Conservation (phyloP, 2,797 vertebrate genomes). For the Typhlichthys subterraneus region DNA sequence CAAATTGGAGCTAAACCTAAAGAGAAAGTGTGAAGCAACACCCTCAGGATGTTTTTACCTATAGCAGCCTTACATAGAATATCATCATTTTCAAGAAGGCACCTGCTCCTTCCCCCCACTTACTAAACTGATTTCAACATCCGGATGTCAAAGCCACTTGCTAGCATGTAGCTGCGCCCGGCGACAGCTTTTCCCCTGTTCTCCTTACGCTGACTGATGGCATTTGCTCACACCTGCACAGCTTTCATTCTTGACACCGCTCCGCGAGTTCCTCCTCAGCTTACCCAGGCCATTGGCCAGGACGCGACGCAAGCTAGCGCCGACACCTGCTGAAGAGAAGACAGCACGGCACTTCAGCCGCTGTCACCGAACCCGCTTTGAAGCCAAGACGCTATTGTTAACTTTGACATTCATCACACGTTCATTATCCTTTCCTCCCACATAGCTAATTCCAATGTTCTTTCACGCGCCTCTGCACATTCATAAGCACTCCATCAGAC, state of each 20-base stretch:
- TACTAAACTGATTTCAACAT: constrained; percentile 41
- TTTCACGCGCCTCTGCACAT: constrained; percentile 22
- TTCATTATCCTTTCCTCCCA: constrained; percentile 47
- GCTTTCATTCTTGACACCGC: constrained; percentile 44
- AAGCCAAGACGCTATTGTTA: constrained; percentile 27
- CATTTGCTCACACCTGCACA: constrained; percentile 4
- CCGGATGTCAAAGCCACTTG: constrained; percentile 45
- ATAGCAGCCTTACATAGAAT: constrained; percentile 24
- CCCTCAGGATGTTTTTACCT: constrained; percentile 18
- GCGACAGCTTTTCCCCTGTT: constrained; percentile 56
- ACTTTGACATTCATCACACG: constrained; percentile 40
- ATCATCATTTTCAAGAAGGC: constrained; percentile 26
- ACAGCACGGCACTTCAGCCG: background rate
- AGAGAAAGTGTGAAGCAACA: constrained; percentile 23
- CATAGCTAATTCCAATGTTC: constrained; percentile 32
- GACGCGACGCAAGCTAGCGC: no score
- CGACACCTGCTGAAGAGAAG: no score
- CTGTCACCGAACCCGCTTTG: background rate
- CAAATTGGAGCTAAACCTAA: constrained; percentile 15
- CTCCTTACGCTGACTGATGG: constrained; percentile 35
- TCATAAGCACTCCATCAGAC: constrained; percentile 37
- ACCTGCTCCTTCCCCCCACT: background rate
- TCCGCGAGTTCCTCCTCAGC: background rate
- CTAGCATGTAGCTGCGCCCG: constrained; percentile 26
- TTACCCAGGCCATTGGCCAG: no score